phyloP scores from a whole-genome alignment of 2,888 invertebrate species.

The Dryobotodes eremita region DNA sequence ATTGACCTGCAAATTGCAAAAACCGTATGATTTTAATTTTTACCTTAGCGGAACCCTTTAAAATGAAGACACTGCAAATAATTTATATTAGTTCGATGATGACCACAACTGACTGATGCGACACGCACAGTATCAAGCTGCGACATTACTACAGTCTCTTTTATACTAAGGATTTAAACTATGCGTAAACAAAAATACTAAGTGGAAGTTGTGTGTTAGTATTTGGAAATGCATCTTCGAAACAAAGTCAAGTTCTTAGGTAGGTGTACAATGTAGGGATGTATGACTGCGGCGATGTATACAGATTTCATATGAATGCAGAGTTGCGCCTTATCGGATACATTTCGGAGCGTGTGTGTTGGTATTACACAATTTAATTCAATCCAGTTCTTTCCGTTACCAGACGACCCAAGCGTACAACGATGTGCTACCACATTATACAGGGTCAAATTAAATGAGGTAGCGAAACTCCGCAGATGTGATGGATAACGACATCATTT shows the following conservation, averaged over 20 bases:
- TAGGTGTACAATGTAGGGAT: neutral
- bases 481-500: too few relatives aligned
- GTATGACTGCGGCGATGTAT: neutral
- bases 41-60: neutral
- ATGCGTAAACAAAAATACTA: neutral
- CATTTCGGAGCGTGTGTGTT: neutral
- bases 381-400: neutral
- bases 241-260: neutral
- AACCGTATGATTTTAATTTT: neutral
- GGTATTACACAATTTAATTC: neutral
- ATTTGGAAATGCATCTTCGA: neutral
- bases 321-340: neutral
- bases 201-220: neutral
- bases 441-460: too few relatives aligned
- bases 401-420: neutral
- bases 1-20: too few relatives aligned
- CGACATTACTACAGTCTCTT: neutral
- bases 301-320: neutral
- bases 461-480: too few relatives aligned
- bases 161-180: neutral
- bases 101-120: neutral
- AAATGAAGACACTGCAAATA: neutral
- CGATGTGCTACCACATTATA: too few relatives aligned
- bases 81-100: too few relatives aligned
- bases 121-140: neutral